Base-by-base conservation (phyloP, 2,888 invertebrate species). In the Dicyrtomina minuta region DNA sequence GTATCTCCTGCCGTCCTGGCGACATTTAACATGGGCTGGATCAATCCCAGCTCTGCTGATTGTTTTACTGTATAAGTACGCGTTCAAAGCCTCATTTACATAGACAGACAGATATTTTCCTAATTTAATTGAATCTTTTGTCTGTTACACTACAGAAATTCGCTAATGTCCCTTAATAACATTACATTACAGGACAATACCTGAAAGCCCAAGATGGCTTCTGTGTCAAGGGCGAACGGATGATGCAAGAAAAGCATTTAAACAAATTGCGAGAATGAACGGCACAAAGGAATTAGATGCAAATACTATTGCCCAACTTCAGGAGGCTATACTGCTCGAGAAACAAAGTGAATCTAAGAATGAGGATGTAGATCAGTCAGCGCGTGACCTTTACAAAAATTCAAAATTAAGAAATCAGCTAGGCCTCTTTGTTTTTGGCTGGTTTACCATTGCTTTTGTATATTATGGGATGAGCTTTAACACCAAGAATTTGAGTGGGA, bases 121-220 rank as follows among this genome's bases (percentile, higher is more conserved):
- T n/a, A n/a, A n/a, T n/a, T n/a, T n/a, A n/a, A n/a, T 43, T 43
- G 43, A 43, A 43, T 43, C 3, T 46, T 46, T 17, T 17, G 46
- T 17, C 3, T 46, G 4, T 33, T 33, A 8, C 3, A 33, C 8
- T 33, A n/a, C n/a, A n/a, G n/a, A n/a, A n/a, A n/a, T n/a, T n/a
- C n/a, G n/a, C n/a, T n/a, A n/a, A n/a, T n/a, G n/a, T n/a, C n/a
- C n/a, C n/a, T 33, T 33, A 8, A 33, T 33, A 33, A 33, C 4
- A 33, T 33, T 33, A 33, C 33, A 33, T 39, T n/a, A 24, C 46
- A 75, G 75, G 71, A n/a, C 73, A 13, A 41, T 76, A 8, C 70
- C 70, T 17, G 76, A 77, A 65, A 73, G 72, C 43, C 76, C 75
- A 17, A 26, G 74, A 51, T 77, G 72, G 72, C 70, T 77, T n/a